A percentile compares a stretch with the other conserved stretches of the same genome.
These are phyloP conservation scores for Bergia puertoricense DNA, from an alignment of 92 coral and sea anemone genomes.

Conservation along the genomic window DNA sequence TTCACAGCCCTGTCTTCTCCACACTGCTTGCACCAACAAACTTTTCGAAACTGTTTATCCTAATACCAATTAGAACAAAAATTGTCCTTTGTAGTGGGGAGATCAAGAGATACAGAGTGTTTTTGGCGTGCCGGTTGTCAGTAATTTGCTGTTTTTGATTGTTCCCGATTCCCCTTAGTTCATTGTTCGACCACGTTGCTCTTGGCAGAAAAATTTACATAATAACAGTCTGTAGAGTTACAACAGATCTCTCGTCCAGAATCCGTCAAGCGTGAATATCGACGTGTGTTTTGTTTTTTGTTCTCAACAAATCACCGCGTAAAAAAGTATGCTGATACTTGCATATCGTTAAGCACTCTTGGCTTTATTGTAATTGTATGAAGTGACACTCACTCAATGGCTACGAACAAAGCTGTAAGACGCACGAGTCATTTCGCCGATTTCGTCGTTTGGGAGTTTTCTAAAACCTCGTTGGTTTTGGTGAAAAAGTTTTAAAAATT, in stretches of 20 bases:
- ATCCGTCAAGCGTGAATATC: slow-evolving; percentile 43
- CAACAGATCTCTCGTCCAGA: slow-evolving; percentile 31
- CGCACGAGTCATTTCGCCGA: background rate
- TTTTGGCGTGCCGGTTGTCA: slow-evolving; percentile 1
- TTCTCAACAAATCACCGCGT: slow-evolving; percentile 42
- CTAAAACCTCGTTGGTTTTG: background rate
- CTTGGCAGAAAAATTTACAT: slow-evolving; percentile 37
- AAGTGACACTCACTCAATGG: slow-evolving; percentile 38
- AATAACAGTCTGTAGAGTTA: slow-evolving; percentile 14
- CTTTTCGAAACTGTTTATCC: background rate
- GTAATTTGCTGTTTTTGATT: background rate
- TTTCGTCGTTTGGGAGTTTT: background rate
- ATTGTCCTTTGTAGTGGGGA: background rate
- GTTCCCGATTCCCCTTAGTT: slow-evolving; percentile 5
- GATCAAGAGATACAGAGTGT: background rate
- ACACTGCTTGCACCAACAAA: background rate
- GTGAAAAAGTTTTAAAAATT: background rate
- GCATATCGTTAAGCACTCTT: slow-evolving; percentile 37
- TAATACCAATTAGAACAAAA: background rate
- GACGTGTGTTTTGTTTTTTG: slow-evolving; percentile 38
- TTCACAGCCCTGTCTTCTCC: background rate
- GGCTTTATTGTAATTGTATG: slow-evolving; percentile 16
- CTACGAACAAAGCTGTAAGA: slow-evolving; percentile 15
- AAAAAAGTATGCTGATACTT: slow-evolving; percentile 19
- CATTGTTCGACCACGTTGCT: slow-evolving; percentile 45